A percentile compares a stretch with the other conserved stretches of the same genome.
Conservation (phyloP, 2,888 invertebrate species). For the Rhogogaster chlorosoma region DNA sequence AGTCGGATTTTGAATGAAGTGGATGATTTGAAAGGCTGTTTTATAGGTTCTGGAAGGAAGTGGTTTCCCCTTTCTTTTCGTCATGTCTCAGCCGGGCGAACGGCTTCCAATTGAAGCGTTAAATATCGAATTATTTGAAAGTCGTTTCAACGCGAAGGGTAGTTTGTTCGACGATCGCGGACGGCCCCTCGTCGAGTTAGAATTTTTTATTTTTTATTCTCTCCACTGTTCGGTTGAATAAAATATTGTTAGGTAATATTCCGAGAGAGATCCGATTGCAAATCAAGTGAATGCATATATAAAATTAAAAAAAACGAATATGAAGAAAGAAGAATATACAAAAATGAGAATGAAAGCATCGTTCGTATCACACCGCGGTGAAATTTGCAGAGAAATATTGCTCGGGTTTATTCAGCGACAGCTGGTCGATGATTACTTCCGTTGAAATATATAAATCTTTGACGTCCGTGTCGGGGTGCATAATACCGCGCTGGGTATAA, state of each 20-base stretch:
- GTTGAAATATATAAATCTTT: background rate
- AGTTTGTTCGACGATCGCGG: background rate
- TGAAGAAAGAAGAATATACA: background rate
- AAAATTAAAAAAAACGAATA: background rate
- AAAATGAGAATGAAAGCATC: background rate
- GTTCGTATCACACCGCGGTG: background rate
- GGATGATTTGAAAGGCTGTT: background rate
- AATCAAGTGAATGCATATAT: background rate
- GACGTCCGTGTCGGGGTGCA: background rate
- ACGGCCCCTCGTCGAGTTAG: background rate
- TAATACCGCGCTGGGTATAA: background rate
- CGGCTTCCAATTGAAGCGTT: background rate
- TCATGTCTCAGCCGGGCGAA: background rate
- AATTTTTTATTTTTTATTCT: background rate
- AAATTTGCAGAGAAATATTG: background rate
- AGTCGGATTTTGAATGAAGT: background rate
- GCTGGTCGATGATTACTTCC: conserved; percentile 4
- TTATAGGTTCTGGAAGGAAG: conserved; percentile 17
- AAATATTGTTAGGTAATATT: background rate
- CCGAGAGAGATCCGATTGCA: background rate
- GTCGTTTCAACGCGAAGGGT: conserved; percentile 3
- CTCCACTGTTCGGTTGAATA: background rate
- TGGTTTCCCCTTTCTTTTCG: background rate
- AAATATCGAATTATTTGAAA: conserved; percentile 36
- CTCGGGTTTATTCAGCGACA: background rate